A percentile compares a stretch with the other conserved stretches of the same genome.
Evolutionary conservation across 2,113 vertebrate species (phyloP).

Genomic region (Centropus bengalensis): DNA sequence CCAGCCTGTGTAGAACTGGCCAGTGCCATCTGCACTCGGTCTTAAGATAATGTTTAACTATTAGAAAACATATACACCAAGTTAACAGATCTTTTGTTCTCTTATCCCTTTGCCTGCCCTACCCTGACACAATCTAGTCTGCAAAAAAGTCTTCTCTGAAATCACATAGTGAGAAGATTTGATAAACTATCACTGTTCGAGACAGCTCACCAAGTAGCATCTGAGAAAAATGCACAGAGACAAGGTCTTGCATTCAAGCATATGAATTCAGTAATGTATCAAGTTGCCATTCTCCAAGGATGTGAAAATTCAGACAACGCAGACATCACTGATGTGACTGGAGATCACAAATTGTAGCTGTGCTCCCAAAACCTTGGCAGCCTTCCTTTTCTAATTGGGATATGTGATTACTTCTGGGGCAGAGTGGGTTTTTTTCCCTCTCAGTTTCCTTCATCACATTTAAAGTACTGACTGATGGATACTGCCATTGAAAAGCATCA

Average conservation of each 20-base stretch:
- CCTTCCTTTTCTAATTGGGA: constrained; percentile 42
- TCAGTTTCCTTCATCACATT: constrained; percentile 10
- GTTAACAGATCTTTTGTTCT: not conserved
- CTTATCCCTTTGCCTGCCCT: not conserved
- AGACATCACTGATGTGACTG: constrained; percentile 3
- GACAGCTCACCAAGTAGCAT: not conserved
- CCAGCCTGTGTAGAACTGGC: not conserved
- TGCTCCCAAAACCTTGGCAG: not conserved
- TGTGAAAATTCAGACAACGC: not conserved
- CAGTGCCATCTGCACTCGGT: not conserved
- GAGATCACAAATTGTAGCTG: not conserved
- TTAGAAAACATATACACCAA: not conserved
- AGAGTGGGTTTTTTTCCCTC: not conserved
- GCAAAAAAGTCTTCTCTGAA: constrained; percentile 18
- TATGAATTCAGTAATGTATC: constrained; percentile 7
- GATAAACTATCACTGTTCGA: constrained; percentile 23
- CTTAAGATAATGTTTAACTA: not conserved
- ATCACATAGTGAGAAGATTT: not conserved
- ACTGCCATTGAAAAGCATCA: not conserved
- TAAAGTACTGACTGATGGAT: not conserved
- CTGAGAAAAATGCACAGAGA: not conserved
- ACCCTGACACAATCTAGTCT: not conserved
- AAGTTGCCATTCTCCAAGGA: constrained; percentile 15
- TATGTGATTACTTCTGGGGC: constrained; percentile 21
- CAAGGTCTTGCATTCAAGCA: constrained; percentile 1